Conservation (phyloP, 2,888 invertebrate species). For the Neocrepidodera transversa region DNA sequence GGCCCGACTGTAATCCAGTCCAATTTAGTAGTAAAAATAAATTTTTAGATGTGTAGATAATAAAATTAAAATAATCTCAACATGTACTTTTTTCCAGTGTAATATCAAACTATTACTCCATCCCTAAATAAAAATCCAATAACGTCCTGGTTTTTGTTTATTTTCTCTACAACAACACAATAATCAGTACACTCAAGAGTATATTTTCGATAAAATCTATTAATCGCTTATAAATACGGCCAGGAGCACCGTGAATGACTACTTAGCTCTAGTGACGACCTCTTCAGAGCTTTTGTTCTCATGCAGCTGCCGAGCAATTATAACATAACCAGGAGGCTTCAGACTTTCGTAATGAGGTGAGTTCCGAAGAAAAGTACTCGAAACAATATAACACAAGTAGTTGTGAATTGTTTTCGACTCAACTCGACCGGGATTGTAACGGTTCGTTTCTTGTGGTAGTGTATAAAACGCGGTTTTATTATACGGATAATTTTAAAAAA, state of each 20-base stretch:
- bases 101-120: not conserved
- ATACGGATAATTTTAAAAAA: no score
- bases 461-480: not conserved
- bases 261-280: slow-evolving; percentile 48
- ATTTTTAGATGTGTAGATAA: no score
- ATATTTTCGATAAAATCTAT: slow-evolving; percentile 50
- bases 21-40: no score
- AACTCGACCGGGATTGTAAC: slow-evolving; percentile 9
- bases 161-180: slow-evolving; percentile 21
- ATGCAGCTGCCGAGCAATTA: slow-evolving; percentile 56
- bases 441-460: slow-evolving; percentile 26
- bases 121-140: slow-evolving; percentile 11
- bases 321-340: slow-evolving; percentile 50
- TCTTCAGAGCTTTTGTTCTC: slow-evolving; percentile 54
- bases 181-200: slow-evolving; percentile 25
- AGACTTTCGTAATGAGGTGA: slow-evolving; percentile 45
- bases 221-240: slow-evolving; percentile 50
- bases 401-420: slow-evolving; percentile 14
- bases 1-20: no score
- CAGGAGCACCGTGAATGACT: slow-evolving; percentile 39
- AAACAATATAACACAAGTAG: slow-evolving; percentile 31
- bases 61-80: no score
- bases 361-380: slow-evolving; percentile 36
- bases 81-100: no score
- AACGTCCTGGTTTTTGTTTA: slow-evolving; percentile 29